phyloP scores from a whole-genome alignment of 2,888 invertebrate species.

The Maniola hyperantus region DNA sequence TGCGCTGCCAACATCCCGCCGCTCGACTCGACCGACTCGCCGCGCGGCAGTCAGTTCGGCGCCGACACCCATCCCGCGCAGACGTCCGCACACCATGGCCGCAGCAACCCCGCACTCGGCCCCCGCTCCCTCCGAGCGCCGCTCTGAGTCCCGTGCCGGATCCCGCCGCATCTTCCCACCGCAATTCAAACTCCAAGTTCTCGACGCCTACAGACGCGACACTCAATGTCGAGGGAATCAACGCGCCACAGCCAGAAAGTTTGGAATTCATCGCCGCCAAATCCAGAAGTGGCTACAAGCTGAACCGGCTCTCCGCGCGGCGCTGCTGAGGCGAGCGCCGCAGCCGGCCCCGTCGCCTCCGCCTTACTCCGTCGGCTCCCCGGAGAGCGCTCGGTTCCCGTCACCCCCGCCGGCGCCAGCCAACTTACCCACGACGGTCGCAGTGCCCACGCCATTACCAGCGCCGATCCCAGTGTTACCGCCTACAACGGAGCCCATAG shows the following conservation, averaged over 20 bases:
- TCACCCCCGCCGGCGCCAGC: conserved; percentile 69
- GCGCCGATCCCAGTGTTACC: conserved; percentile 53
- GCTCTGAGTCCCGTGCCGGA: conserved; percentile 85
- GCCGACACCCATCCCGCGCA: conserved; percentile 76
- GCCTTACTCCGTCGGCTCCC: conserved; percentile 70
- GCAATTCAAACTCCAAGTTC: conserved; percentile 93
- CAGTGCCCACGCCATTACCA: conserved; percentile 48
- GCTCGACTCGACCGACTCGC: conserved; percentile 51
- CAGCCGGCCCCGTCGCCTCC: conserved; percentile 77
- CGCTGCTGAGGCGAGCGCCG: conserved; percentile 81
- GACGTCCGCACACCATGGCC: conserved; percentile 70
- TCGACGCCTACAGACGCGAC: conserved; percentile 93
- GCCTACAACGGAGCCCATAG: conserved; percentile 63
- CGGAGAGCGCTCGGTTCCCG: conserved; percentile 72
- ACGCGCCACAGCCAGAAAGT: conserved; percentile 94
- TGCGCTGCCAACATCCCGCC: conserved; percentile 75
- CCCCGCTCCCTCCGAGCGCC: conserved; percentile 76
- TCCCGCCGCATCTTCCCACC: conserved; percentile 94
- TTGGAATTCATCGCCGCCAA: conserved; percentile 93
- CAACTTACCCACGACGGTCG: conserved; percentile 53
- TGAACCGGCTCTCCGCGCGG: conserved; percentile 89
- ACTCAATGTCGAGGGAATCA: conserved; percentile 95
- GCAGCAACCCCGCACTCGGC: conserved; percentile 76
- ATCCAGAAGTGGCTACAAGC: conserved; percentile 96
- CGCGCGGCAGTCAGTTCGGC: conserved; percentile 82